Conservation (phyloP, 2,888 invertebrate genomes). For the Nesidiocoris tenuis region DNA sequence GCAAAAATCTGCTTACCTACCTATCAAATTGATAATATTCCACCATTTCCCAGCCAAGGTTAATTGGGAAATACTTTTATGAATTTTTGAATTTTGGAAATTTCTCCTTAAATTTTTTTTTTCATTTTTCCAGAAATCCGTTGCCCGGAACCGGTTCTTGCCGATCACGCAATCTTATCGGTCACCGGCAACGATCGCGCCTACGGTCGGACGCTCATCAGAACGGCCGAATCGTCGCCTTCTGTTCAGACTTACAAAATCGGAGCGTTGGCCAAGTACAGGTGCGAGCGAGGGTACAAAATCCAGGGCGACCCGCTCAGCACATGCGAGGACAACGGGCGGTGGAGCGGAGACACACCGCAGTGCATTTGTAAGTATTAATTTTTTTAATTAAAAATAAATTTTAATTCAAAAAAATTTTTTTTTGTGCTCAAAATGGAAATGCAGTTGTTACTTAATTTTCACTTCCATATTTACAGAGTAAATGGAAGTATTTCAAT, state of each 20-base stretch:
- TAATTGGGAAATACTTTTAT: too few species aligned
- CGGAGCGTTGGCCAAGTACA: slow-evolving; percentile 79
- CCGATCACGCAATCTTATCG: slow-evolving; percentile 81
- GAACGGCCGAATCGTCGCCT: slow-evolving; percentile 67
- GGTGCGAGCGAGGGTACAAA: slow-evolving; percentile 83
- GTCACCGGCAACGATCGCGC: slow-evolving; percentile 88
- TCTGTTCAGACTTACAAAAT: slow-evolving; percentile 78
- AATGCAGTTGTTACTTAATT: too few species aligned
- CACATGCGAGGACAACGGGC: slow-evolving; percentile 81
- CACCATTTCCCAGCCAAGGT: too few species aligned
- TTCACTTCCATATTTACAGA: too few species aligned
- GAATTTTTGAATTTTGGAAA: too few species aligned
- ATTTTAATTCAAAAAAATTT: too few species aligned
- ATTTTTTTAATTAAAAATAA: background rate
- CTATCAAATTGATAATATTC: too few species aligned
- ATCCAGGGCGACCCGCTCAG: slow-evolving; percentile 80
- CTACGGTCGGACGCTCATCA: slow-evolving; percentile 79
- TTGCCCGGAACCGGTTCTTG: slow-evolving; percentile 78
- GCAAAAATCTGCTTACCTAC: too few species aligned
- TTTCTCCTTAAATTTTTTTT: too few species aligned
- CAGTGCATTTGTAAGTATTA: slow-evolving; percentile 76
- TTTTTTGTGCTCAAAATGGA: too few species aligned
- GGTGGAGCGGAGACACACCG: slow-evolving; percentile 81
- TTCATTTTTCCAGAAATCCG: slow-evolving; percentile 90
- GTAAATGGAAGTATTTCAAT: too few species aligned